Conservation (phyloP, 1,140 invertebrate genomes). For the Anoplophora glabripennis region DNA sequence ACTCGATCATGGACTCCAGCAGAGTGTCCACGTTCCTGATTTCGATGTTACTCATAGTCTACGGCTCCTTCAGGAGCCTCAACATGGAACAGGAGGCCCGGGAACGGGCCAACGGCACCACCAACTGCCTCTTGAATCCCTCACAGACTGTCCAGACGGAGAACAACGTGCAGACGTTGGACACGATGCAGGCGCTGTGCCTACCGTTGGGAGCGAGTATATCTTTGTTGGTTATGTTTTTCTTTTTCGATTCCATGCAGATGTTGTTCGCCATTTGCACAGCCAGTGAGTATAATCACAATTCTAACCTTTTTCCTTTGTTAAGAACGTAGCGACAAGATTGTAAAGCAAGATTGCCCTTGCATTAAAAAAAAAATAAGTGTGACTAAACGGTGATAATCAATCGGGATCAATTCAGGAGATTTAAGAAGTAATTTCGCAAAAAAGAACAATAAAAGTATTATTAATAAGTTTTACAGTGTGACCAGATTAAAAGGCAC, state of each 20-base stretch:
- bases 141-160: constrained; percentile 57
- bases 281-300: constrained; percentile 68
- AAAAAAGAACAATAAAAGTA: background rate
- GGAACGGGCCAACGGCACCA: constrained; percentile 63
- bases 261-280: constrained; percentile 96
- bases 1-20: constrained; percentile 95
- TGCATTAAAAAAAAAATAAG: too few species aligned
- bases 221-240: constrained; percentile 95
- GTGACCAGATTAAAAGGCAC: too few species aligned
- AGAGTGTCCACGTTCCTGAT: constrained; percentile 95
- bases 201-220: constrained; percentile 93
- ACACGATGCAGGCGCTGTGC: constrained; percentile 95
- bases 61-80: constrained; percentile 88
- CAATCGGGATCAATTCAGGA: too few species aligned
- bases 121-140: constrained; percentile 54
- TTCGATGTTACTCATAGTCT: constrained; percentile 95
- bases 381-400: too few species aligned
- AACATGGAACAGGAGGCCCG: constrained; percentile 93
- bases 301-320: background rate
- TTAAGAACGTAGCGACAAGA: too few species aligned
- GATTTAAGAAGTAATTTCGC: background rate
- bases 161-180: constrained; percentile 77
- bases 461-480: background rate
- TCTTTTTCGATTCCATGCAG: constrained; percentile 99
- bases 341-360: too few species aligned